Conservation (phyloP, 2,113 vertebrate genomes). For the Pelecanoides urinatrix region DNA sequence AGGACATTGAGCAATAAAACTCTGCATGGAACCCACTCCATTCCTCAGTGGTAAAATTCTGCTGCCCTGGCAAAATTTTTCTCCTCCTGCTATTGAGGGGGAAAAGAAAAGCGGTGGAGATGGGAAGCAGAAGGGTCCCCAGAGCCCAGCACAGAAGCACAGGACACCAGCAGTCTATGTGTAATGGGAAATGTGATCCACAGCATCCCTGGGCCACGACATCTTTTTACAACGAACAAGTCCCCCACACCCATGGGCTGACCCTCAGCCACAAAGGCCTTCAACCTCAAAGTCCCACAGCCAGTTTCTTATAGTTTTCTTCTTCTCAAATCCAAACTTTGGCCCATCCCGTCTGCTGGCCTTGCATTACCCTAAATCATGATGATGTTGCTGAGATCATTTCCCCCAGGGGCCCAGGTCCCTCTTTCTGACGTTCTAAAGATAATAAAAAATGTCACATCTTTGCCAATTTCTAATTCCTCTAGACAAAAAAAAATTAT, state of each 20-base stretch:
- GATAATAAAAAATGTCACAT: neutral
- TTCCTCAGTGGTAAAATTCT: neutral
- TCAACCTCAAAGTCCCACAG: neutral
- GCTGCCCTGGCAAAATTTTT: neutral
- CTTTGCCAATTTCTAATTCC: neutral
- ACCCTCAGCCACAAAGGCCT: neutral
- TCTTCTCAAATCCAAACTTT: neutral
- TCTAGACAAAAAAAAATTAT: neutral
- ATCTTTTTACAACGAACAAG: neutral
- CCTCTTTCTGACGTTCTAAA: neutral
- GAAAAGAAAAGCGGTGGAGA: neutral
- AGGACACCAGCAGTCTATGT: neutral
- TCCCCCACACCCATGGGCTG: accelerated
- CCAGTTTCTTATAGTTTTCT: neutral
- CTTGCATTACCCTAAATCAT: neutral
- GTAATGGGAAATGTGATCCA: neutral
- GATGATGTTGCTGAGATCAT: neutral
- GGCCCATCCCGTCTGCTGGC: neutral
- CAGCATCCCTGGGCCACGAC: neutral
- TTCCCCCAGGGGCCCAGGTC: neutral
- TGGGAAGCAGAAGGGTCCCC: neutral
- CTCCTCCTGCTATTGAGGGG: neutral
- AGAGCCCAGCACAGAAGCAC: neutral
- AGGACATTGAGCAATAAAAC: neutral
- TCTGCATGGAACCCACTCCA: neutral